A percentile compares a stretch with the other conserved stretches of the same genome.
Conservation (phyloP, 2,888 invertebrate genomes). For the Anticlea derivata region DNA sequence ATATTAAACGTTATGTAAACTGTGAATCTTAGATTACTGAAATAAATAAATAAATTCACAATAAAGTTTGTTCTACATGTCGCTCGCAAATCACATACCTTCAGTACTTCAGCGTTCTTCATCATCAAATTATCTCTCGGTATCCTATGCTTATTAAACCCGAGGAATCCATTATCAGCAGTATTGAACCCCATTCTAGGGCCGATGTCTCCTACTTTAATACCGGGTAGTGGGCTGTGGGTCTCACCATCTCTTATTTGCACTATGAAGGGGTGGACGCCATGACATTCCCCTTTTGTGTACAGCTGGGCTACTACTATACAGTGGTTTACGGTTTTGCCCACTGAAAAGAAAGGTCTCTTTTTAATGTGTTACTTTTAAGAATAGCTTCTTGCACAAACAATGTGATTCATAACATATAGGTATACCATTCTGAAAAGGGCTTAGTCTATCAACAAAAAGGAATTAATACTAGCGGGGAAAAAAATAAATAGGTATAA, state of each 20-base stretch:
- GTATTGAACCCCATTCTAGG: conserved; percentile 94
- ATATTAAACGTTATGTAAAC: no score
- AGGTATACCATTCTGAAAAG: no score
- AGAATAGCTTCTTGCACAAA: no score
- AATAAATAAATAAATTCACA: no score
- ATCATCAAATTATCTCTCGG: conserved; percentile 94
- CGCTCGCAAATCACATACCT: no score
- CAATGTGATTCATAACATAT: no score
- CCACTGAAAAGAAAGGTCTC: conserved; percentile 85
- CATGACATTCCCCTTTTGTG: conserved; percentile 90
- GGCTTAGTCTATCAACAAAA: no score
- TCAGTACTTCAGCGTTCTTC: conserved; percentile 92
- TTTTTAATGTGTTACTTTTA: neutral
- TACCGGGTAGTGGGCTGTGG: conserved; percentile 91
- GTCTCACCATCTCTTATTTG: conserved; percentile 93
- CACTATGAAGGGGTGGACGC: conserved; percentile 95
- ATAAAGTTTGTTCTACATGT: no score
- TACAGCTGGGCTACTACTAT: conserved; percentile 95
- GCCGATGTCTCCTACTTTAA: conserved; percentile 96
- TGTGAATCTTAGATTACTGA: no score
- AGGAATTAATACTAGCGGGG: no score
- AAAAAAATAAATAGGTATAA: no score
- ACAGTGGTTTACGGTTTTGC: conserved; percentile 94
- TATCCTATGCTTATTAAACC: conserved; percentile 92
- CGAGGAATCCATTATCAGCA: conserved; percentile 95